Conservation (phyloP, 2,113 vertebrate species). For the Lampris incognitus region DNA sequence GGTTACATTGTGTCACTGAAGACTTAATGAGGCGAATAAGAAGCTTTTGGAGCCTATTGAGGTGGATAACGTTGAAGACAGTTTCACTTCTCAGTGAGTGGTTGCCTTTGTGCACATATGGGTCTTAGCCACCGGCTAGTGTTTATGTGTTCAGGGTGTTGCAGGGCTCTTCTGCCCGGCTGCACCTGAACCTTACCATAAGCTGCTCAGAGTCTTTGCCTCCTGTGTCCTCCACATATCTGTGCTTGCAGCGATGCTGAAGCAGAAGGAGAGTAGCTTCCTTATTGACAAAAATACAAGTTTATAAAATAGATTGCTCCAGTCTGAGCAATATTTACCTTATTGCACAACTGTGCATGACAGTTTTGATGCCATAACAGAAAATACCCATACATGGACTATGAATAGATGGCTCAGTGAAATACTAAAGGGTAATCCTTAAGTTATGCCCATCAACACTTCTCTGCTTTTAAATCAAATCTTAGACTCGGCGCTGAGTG, state of each 20-base stretch:
- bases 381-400: too few relatives aligned
- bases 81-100: conserved; percentile 49
- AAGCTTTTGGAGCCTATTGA: conserved; percentile 83
- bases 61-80: conserved; percentile 79
- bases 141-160: conserved; percentile 18
- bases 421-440: too few relatives aligned
- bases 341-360: too few relatives aligned
- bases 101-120: conserved; percentile 18
- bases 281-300: not conserved
- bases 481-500: too few relatives aligned
- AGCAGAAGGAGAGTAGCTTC: not conserved
- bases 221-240: conserved; percentile 5
- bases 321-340: too few relatives aligned
- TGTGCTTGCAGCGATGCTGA: not conserved
- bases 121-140: conserved; percentile 50
- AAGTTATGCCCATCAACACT: too few relatives aligned
- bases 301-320: not conserved
- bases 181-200: conserved; percentile 59
- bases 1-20: conserved; percentile 79
- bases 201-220: conserved; percentile 11
- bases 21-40: conserved; percentile 83
- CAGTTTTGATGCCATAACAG: too few relatives aligned
- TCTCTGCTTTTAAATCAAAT: too few relatives aligned
- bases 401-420: too few relatives aligned
- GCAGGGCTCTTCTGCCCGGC: conserved; percentile 52